Evolutionary conservation across 1,140 invertebrate genomes (phyloP), one percentile per base, ranked within the genome.

Genomic region (Lithobius niger): DNA sequence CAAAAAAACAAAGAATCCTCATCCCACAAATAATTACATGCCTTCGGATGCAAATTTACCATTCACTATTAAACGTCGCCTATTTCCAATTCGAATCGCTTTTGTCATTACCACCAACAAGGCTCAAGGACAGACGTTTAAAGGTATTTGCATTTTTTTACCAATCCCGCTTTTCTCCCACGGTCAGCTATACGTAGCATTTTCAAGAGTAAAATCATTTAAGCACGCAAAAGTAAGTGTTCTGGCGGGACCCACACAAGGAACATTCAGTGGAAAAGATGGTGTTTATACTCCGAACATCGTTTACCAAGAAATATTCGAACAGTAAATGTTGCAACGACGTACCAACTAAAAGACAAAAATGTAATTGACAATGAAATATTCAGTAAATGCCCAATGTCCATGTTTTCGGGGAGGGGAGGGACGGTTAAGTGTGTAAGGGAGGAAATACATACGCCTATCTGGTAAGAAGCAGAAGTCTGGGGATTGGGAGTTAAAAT

Each of bases 31-130:
- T 27, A 19, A 25, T 19, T 27, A 60, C 13, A 47, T 50, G 6
- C 52, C 58, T 21, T 18, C 52, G 3, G 55, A 61, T 42, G 42
- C 45, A n/a, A 40, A 51, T 52, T 4, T 16, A 1, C 62, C 61
- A 10, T 64, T 68, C 10, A 19, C 10, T 25, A 31, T 77, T 57
- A 69, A 69, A 62, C 27, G 58, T 22, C 15, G 27, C 15, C 59
- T 61, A 40, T 61, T 61, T 47, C 60, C 57, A 27, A 16, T 61
- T 1, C 27, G 25, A 52, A 10, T 56, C 4, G 40, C 40, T 22
- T 61, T 59, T 49, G 36, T 27, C 15, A 58, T 61, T 16, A 59
- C 50, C 6, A 62, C 61, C 27, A 61, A 59, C 60, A 62, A 61
- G 55, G 27, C 60, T 15, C 44, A 62, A 51, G 60, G 57, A 2